Conservation (phyloP, 2,888 invertebrate genomes). For the Leptinotarsa juncta region DNA sequence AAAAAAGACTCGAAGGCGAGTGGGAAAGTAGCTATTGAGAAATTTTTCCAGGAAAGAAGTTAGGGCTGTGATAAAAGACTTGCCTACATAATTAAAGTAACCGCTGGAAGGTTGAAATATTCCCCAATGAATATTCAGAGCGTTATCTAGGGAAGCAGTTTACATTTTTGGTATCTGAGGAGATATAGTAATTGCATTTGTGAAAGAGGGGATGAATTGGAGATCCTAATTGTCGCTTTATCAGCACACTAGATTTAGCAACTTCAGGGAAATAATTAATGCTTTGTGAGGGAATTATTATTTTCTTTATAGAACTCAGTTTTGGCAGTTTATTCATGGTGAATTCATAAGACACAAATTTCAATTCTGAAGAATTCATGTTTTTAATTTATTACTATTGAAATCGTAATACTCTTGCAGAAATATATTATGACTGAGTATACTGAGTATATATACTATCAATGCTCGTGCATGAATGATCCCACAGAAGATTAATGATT, state of each 20-base stretch:
- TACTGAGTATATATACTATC: no score
- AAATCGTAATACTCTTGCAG: no score
- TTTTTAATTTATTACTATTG: neutral
- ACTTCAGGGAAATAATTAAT: neutral
- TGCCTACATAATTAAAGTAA: neutral
- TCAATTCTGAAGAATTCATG: neutral
- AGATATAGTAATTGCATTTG: neutral
- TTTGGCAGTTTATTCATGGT: neutral
- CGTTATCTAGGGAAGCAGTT: neutral
- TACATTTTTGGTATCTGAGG: slow-evolving; percentile 6
- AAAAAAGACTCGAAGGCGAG: neutral
- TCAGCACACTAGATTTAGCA: neutral
- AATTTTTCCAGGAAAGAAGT: neutral
- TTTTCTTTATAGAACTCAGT: neutral
- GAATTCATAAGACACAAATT: neutral
- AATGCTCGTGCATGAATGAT: no score
- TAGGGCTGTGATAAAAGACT: neutral
- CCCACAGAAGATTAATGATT: no score
- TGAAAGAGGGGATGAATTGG: neutral
- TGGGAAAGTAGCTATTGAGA: neutral
- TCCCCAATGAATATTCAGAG: slow-evolving; percentile 1
- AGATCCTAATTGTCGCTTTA: neutral
- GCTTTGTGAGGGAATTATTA: neutral
- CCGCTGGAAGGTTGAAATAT: neutral
- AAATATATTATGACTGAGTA: no score